Evolutionary conservation across 1,140 invertebrate genomes (phyloP).

Genomic region (Helicorthomorpha holstii): DNA sequence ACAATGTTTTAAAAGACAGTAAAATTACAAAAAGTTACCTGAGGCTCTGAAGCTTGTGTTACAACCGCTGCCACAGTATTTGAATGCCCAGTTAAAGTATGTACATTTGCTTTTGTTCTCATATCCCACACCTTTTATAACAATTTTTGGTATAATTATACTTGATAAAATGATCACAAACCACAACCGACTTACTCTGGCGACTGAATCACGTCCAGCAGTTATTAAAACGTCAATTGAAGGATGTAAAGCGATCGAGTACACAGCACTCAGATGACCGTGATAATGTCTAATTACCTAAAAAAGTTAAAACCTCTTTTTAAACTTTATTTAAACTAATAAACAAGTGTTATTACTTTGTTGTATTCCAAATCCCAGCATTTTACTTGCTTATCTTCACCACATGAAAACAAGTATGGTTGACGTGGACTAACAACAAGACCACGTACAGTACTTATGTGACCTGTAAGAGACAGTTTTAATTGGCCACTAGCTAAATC

Average conservation of each 20-base stretch:
- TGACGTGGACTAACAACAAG: constrained; percentile 82
- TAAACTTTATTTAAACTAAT: not conserved
- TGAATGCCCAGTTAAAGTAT: constrained; percentile 89
- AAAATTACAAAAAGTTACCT: constrained; percentile 33
- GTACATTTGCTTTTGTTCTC: constrained; percentile 95
- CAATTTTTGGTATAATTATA: not conserved
- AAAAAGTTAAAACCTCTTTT: constrained; percentile 10
- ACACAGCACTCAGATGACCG: constrained; percentile 93
- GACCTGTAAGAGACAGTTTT: constrained; percentile 94
- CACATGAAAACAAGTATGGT: constrained; percentile 97
- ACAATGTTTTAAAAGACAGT: not conserved
- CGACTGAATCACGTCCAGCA: constrained; percentile 86
- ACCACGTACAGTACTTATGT: constrained; percentile 92
- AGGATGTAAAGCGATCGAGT: constrained; percentile 85
- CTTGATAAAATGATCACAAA: not conserved
- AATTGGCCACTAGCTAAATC: constrained; percentile 87
- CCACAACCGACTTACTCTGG: constrained; percentile 41
- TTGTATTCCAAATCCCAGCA: constrained; percentile 99
- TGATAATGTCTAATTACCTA: constrained; percentile 94
- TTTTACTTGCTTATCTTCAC: constrained; percentile 98
- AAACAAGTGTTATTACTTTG: constrained; percentile 42
- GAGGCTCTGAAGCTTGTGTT: constrained; percentile 82
- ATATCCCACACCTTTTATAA: constrained; percentile 68
- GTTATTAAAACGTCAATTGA: constrained; percentile 88
- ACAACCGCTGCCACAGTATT: constrained; percentile 91